Base-by-base conservation (phyloP, 2,888 invertebrate species). In the Drosophila quasianomalipes region DNA sequence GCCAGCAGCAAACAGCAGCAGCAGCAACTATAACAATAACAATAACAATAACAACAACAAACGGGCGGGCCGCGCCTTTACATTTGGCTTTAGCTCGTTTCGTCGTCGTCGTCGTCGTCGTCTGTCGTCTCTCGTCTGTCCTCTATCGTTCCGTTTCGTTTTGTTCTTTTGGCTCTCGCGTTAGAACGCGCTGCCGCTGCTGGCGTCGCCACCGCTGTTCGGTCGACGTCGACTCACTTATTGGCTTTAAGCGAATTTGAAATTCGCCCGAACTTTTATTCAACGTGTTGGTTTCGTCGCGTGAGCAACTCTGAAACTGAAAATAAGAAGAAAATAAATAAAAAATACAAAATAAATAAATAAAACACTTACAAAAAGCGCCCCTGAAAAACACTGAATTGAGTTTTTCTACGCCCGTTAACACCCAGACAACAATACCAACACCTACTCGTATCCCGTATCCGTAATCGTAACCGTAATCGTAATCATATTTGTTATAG, bases 221-320 rank as follows among this genome's bases (percentile, higher is more conserved):
- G 74, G 74, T 47, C 83, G 76, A 61, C 81, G 74, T 74, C 74
- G 74, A 76, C 77, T 76, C 81, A 84, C 85, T 87, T 87, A 83
- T 89, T 88, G 83, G 89, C 87, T 85, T 87, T 89, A 87, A 88
- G 88, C 88, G 87, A 85, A 89, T 88, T 84, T 84, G 67, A 85
- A 89, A 84, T 85, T 87, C 79, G 85, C 85, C 83, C 77, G 87
- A 84, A 87, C 89, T 84, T 88, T 88, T 87, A 88, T 88, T 88
- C 85, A 85, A 87, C 88, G 88, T 89, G 87, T 85, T 85, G 84
- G 89, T 83, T 87, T 77, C 87, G 87, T 89, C 89, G 88, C 87
- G 88, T 77, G 77, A 89, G 85, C 87, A 88, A 86, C 86, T 83
- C 80, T 85, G 84, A 87, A 85, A 85, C 82, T 74, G 70, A 82